Percentiles rank a stretch among this genome's conserved stretches.
Conservation (phyloP, 2,113 vertebrate species). For the Paraplagusia blochii region DNA sequence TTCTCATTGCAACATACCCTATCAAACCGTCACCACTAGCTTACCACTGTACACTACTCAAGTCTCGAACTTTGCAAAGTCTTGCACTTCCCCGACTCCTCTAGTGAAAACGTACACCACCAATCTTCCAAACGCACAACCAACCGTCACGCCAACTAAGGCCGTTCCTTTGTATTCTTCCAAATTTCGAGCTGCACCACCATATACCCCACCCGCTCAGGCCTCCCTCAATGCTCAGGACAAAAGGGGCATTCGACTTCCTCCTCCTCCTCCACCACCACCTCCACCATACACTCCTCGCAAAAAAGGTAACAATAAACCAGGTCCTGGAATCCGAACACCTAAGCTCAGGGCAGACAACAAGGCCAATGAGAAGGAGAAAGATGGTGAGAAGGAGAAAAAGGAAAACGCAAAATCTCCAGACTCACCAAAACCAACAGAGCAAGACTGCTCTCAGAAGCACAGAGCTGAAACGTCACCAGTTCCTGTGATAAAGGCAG, state of each 20-base stretch:
- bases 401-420: slow-evolving; percentile 53
- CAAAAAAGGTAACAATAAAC: slow-evolving; percentile 63
- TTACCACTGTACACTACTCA: slow-evolving; percentile 57
- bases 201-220: slow-evolving; percentile 71
- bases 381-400: slow-evolving; percentile 52
- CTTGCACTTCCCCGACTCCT: slow-evolving; percentile 57
- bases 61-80: slow-evolving; percentile 51
- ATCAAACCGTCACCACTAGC: slow-evolving; percentile 48
- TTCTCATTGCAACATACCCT: slow-evolving; percentile 69
- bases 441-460: slow-evolving; percentile 64
- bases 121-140: slow-evolving; percentile 53
- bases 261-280: slow-evolving; percentile 74
- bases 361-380: slow-evolving; percentile 49
- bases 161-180: slow-evolving; percentile 68
- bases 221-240: slow-evolving; percentile 71
- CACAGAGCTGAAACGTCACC: slow-evolving; percentile 66
- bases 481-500: slow-evolving; percentile 62
- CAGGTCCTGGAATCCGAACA: slow-evolving; percentile 50
- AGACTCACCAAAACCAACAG: slow-evolving; percentile 56
- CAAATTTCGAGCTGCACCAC: slow-evolving; percentile 68
- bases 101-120: slow-evolving; percentile 50
- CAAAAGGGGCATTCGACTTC: slow-evolving; percentile 71
- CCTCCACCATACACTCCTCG: slow-evolving; percentile 77
- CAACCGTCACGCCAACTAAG: slow-evolving; percentile 63
- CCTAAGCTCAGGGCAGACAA: slow-evolving; percentile 61